Evolutionary conservation across 1,140 invertebrate species (phyloP).

Genomic region (Nasonia longicornis): DNA sequence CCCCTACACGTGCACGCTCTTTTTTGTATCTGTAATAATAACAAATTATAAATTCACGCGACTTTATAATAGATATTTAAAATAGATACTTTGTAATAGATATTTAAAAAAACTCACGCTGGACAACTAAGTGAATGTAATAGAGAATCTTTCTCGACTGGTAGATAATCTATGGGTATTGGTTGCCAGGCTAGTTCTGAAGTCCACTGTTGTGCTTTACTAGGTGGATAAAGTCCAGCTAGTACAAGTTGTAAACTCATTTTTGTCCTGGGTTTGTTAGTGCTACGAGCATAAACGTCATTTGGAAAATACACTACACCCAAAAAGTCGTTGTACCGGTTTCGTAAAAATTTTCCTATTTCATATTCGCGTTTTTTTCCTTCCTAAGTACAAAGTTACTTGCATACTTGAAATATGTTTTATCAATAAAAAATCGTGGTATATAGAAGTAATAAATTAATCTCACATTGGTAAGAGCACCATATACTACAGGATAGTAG

Average conservation of each 20-base stretch:
- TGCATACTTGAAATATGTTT: too few species aligned
- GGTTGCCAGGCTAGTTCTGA: slow-evolving; percentile 59
- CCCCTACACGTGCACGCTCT: neutral
- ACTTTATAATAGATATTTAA: too few species aligned
- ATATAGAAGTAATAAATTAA: neutral
- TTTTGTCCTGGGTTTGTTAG: slow-evolving; percentile 72
- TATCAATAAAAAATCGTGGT: too few species aligned
- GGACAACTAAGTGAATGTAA: slow-evolving; percentile 44
- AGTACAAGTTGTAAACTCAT: slow-evolving; percentile 72
- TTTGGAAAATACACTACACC: slow-evolving; percentile 63
- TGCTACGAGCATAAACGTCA: slow-evolving; percentile 66
- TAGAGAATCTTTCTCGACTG: slow-evolving; percentile 51
- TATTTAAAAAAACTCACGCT: neutral
- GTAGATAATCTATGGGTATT: slow-evolving; percentile 54
- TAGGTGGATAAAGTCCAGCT: slow-evolving; percentile 72
- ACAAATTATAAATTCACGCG: too few species aligned
- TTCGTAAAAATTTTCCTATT: slow-evolving; percentile 70
- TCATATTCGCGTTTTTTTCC: slow-evolving; percentile 68
- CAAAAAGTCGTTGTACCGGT: slow-evolving; percentile 69
- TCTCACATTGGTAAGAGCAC: slow-evolving; percentile 71
- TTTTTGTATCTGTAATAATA: neutral
- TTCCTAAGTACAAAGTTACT: slow-evolving; percentile 5
- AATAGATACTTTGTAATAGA: too few species aligned
- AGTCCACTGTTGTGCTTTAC: slow-evolving; percentile 66
- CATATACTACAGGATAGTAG: slow-evolving; percentile 65